Evolutionary conservation across 2,888 invertebrate species (phyloP), one percentile per base, ranked within the genome.

Genomic region (Dorcus parallelipipedus): DNA sequence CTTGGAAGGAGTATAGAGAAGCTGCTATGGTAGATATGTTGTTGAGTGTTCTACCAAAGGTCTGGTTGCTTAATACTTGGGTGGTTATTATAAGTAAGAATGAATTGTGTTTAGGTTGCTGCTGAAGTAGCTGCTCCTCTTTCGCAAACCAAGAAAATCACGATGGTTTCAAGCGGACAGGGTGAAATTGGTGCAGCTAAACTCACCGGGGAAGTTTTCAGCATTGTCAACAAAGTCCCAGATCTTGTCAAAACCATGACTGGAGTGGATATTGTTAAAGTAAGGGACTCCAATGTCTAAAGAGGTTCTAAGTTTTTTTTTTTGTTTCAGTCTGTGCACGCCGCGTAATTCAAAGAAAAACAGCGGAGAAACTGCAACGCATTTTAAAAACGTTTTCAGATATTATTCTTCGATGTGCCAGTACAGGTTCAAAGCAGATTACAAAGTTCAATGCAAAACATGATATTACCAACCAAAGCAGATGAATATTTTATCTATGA

Each of bases 11-110:
- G 73, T 98, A 97, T 78, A 93, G 95, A 66, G 94, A 91, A 52
- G 95, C 96, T 38, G 95, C 96, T 9, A 93, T 95, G 90, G 87
- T 95, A 59, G 97, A 97, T 74, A 97, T 98, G 97, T 88, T 97
- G 74, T 84, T 98, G 60, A 95, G 97, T 56, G 91, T 93, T 41
- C 80, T 98, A 72, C 97, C 97, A 14, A 96, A 95, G 88, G 97
- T 97, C 77, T 57, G 42, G 41, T 43, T 17, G 7, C 3, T 33
- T 33, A 33, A 33, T 33, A 33, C 3, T 33, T 33, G 26, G 26
- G 26, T 5, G 38, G 38, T n/a, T 20, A 10, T 9, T 49, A 33
- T 4, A 33, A 51, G 26, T 4, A 33, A 51, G 26, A 38, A 1
- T 41, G 41, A 40, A 23, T 50, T 52, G 20, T 23, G 38, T 23